Evolutionary conservation across 2,113 vertebrate species (phyloP).

Genomic region (Morone saxatilis): DNA sequence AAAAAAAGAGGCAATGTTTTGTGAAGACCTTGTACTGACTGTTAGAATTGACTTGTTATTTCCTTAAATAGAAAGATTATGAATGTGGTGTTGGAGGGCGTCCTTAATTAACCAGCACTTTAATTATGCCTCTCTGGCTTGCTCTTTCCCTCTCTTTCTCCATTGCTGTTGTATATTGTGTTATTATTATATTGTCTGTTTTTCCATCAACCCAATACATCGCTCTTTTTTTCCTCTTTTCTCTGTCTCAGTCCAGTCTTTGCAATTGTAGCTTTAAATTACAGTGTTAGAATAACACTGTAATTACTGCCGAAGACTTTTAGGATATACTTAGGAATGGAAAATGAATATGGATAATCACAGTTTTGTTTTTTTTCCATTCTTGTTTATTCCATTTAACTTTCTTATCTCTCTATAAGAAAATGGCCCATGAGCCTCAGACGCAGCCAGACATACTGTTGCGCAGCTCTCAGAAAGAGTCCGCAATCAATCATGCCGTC

Average conservation of each 20-base stretch:
- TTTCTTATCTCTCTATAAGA: background rate
- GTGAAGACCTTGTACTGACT: background rate
- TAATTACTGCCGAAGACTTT: slow-evolving; percentile 48
- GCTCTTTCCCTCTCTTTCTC: background rate
- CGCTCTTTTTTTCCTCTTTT: background rate
- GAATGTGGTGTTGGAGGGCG: slow-evolving; percentile 2
- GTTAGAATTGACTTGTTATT: slow-evolving; percentile 4
- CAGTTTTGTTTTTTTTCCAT: background rate
- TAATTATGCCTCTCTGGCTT: background rate
- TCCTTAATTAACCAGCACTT: slow-evolving; percentile 35
- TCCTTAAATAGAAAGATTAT: slow-evolving; percentile 19
- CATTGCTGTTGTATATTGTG: background rate
- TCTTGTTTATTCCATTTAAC: background rate
- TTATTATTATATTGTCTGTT: background rate
- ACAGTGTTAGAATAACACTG: slow-evolving; percentile 23
- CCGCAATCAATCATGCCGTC: background rate
- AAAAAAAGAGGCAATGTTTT: slow-evolving; percentile 3
- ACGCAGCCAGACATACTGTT: background rate
- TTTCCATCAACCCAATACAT: background rate
- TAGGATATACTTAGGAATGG: slow-evolving; percentile 19
- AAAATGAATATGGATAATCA: slow-evolving; percentile 51
- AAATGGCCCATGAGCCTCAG: background rate
- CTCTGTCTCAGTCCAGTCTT: slow-evolving; percentile 31
- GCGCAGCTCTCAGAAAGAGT: background rate
- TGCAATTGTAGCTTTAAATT: slow-evolving; percentile 49